A percentile compares a stretch with the other conserved stretches of the same genome.
Evolutionary conservation across 2,113 vertebrate species (phyloP).

Genomic region (pig (Sus scrofa)): DNA sequence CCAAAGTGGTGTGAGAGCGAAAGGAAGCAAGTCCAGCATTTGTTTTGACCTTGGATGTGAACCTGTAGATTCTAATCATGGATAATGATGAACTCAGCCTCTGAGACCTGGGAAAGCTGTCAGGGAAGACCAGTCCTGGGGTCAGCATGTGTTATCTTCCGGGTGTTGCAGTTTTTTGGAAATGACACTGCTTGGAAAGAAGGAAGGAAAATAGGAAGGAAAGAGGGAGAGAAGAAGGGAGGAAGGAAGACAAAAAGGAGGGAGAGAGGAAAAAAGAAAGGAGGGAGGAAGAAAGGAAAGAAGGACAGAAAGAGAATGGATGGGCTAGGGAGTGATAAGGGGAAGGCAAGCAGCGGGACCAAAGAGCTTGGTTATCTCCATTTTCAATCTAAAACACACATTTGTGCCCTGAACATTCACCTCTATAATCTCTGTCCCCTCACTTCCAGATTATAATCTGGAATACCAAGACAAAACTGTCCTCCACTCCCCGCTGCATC

Average conservation of each 20-base stretch:
- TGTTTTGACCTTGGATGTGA: background rate
- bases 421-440: constrained; percentile 10
- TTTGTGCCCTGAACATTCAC: background rate
- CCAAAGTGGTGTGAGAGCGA: background rate
- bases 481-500: background rate
- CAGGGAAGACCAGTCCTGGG: background rate
- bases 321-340: background rate
- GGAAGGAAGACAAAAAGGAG: accelerated
- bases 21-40: background rate
- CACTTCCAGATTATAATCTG: background rate
- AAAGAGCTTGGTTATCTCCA: background rate
- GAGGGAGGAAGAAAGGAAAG: accelerated
- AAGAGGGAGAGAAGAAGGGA: accelerated
- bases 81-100: background rate
- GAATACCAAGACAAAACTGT: background rate
- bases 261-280: accelerated
- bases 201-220: accelerated
- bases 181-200: background rate
- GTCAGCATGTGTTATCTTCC: background rate
- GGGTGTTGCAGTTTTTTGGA: background rate
- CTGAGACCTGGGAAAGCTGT: background rate
- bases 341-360: background rate
- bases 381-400: background rate
- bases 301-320: too few species aligned
- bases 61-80: background rate